Evolutionary conservation across 2,113 vertebrate genomes (phyloP).

Genomic region (Malurus melanocephalus): DNA sequence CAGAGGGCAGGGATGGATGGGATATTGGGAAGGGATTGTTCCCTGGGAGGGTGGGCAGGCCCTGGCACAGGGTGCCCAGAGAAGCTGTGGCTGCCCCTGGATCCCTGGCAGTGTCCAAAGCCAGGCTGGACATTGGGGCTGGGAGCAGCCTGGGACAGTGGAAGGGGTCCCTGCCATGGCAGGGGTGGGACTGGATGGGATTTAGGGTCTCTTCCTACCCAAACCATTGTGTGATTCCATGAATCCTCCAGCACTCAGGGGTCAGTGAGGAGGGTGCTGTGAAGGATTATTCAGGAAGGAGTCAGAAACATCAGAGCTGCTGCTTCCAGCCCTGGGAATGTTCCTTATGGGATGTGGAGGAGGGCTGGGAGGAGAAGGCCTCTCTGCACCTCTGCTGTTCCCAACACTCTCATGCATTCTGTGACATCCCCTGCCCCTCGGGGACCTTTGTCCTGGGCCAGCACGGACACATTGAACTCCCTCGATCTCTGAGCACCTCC

Average conservation of each 20-base stretch:
- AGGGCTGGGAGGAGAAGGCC: background rate
- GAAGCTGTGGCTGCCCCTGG: background rate
- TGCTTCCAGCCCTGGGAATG: background rate
- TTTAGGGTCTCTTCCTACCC: background rate
- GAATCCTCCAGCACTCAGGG: background rate
- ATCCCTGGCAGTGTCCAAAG: background rate
- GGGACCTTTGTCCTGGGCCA: background rate
- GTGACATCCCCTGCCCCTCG: background rate
- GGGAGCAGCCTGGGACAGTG: background rate
- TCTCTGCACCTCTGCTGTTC: background rate
- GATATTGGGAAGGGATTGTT: background rate
- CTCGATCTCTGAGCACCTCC: background rate
- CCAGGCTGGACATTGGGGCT: background rate
- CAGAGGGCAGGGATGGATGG: too few relatives aligned
- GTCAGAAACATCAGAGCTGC: background rate
- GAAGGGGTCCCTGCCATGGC: background rate
- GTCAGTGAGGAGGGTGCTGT: rapidly evolving
- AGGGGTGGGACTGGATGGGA: background rate
- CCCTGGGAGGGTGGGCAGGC: background rate
- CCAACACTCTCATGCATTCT: background rate
- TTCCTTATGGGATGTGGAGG: background rate
- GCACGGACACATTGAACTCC: background rate
- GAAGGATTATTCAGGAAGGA: background rate
- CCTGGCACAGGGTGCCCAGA: background rate
- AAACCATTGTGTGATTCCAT: background rate